Evolutionary conservation across 1,140 invertebrate genomes (phyloP).

Genomic region (Hylyphantes graminicola): DNA sequence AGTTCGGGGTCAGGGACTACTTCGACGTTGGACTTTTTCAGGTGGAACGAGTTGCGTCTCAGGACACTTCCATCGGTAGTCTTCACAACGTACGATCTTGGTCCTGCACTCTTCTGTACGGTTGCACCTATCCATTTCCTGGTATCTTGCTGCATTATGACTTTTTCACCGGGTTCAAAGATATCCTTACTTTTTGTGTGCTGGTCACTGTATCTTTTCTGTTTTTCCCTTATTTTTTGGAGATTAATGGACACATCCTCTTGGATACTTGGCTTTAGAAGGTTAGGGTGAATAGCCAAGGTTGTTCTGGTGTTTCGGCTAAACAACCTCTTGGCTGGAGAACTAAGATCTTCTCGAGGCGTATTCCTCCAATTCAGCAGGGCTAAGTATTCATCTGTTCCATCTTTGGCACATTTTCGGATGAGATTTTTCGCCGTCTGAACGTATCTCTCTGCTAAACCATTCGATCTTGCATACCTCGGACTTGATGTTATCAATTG

Average conservation of each 20-base stretch:
- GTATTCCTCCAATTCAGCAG: constrained; percentile 15
- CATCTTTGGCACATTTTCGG: background rate
- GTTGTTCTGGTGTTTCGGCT: too few species aligned
- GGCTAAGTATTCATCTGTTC: constrained; percentile 6
- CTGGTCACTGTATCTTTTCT: background rate
- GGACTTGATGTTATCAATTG: background rate
- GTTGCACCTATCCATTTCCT: too few species aligned
- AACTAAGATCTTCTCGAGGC: background rate
- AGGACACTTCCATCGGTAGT: background rate
- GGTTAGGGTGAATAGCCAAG: too few species aligned
- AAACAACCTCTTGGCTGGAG: constrained; percentile 22
- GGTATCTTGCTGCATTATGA: background rate
- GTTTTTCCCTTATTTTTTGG: background rate
- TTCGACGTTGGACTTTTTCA: too few species aligned
- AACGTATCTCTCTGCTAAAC: background rate
- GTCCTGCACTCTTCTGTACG: background rate
- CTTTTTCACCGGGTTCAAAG: background rate
- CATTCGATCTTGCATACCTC: background rate
- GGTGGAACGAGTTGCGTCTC: background rate
- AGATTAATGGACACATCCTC: too few species aligned
- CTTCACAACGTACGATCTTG: background rate
- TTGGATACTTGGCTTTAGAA: too few species aligned
- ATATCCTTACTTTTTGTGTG: background rate
- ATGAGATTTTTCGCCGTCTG: background rate
- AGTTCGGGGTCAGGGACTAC: too few species aligned